Base-by-base conservation (phyloP, 2,797 vertebrate species). In the Varecia variegata region DNA sequence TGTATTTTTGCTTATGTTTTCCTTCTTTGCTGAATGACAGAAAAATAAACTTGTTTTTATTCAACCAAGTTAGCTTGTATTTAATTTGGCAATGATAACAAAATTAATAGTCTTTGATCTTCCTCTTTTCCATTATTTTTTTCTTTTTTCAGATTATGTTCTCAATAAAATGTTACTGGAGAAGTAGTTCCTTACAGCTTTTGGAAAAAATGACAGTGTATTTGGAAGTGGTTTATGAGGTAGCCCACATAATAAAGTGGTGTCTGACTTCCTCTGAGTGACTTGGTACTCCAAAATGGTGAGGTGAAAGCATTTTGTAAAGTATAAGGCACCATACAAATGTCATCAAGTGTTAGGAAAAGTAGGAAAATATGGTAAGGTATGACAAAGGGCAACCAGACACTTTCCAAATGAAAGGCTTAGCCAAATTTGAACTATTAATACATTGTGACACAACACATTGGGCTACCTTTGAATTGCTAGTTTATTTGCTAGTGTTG, bases 1-100 rank as follows among this genome's bases (percentile, higher is more conserved):
- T 77, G 88, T 96, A 86, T 86, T 97, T 93, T 94, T 88, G 2
- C 47, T 88, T 91, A 58, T 87, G 60, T 89, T 98, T 93, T 96
- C 96, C 32, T 97, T 43, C 71, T 95, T 90, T 94, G 27, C 9
- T 85, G 9, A 65, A 60, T 89, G 91, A 97, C 74, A 93, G 80
- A 96, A 91, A 89, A 85, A 54, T 54, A 90, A 67, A 80, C 35
- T 83, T 91, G 47, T 65, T 47, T 94, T 89, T 74, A 76, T 7
- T 88, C 38, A 88, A 70, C 40, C 47, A 83, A 95, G 17, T 80
- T 94, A 81, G 35, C 9, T 65, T 54, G 3, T 84, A 40, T 77
- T 91, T 58, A 82, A 70, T 81, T 65, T 70, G n/a, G n/a, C 8
- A 0, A 47, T 86, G 30, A 17, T 68, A 74, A 45, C 45, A 32